Percentiles rank a stretch among this genome's conserved stretches.
These are phyloP conservation scores for Calyptommatus sinebrachiatus DNA, from an alignment of 2,113 vertebrate species.

Conservation along the genomic window DNA sequence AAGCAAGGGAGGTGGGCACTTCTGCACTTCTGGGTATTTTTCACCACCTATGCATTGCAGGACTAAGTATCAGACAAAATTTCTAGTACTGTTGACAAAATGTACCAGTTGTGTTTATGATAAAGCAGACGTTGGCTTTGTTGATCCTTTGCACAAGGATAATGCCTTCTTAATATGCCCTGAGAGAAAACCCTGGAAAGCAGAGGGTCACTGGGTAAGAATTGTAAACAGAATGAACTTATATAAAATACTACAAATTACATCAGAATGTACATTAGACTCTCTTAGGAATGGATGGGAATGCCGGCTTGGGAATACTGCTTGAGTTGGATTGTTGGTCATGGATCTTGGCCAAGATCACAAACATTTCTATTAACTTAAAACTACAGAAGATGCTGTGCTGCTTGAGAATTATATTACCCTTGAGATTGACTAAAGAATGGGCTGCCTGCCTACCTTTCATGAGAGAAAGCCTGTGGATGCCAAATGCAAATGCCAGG, in stretches of 20 bases:
- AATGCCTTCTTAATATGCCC: background rate
- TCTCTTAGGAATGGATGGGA: background rate
- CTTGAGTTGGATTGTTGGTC: background rate
- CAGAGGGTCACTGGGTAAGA: background rate
- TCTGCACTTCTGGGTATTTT: no score
- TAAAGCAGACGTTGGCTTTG: conserved; percentile 13
- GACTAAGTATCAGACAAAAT: background rate
- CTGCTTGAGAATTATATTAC: background rate
- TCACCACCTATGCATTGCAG: no score
- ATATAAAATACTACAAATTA: background rate
- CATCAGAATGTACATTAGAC: background rate
- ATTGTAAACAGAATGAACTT: background rate
- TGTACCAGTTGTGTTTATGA: background rate
- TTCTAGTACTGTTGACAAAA: background rate
- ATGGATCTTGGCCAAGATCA: conserved; percentile 21
- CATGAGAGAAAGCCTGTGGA: background rate
- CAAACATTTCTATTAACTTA: conserved; percentile 13
- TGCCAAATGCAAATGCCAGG: conserved; percentile 25
- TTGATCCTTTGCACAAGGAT: background rate
- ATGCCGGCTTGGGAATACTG: conserved; percentile 19
- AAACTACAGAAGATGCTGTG: background rate
- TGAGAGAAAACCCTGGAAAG: conserved; percentile 8
- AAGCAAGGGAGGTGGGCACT: background rate
- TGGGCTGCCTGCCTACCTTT: background rate
- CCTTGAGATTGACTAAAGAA: conserved; percentile 16